Base-by-base conservation (phyloP, 2,797 vertebrate species). In the Chelmon rostratus region DNA sequence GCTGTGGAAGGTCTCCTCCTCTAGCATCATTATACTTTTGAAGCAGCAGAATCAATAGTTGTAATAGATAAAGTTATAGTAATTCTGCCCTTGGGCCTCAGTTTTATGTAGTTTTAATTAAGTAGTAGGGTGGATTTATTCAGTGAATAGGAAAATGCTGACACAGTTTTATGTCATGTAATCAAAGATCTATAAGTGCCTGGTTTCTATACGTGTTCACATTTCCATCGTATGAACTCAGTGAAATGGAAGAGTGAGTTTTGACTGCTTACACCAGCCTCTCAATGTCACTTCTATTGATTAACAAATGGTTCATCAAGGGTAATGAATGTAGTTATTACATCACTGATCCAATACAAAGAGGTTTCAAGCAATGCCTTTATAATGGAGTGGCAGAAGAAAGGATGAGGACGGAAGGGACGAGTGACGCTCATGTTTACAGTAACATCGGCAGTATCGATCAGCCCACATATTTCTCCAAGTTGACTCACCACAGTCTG, bases 401-500 rank as follows among this genome's bases (percentile, higher is more conserved):
- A 42, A 76, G 15, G 1, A 67, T 7, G 75, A 57, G 42, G 31
- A 64, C 52, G 19, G 25, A 77, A 59, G 61, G 49, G 42, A 74
- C n/a, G 13, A 66, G 75, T 38, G 19, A 79, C 64, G 31, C 25
- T 70, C 21, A 46, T 70, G 65, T 84, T 74, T 78, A 78, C 53
- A 76, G 65, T 73, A 52, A 64, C 58, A 78, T 25, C 74, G 49
- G 40, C 19, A 35, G 44, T 77, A 78, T 86, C 1, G 50, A 73
- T 85, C 83, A 76, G 35, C 85, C 78, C 78, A 82, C 75, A 85
- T 86, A 72, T 69, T 78, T 58, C 52, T 79, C 54, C 7, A 58
- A 75, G 81, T 72, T 83, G 80, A 89, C 53, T 85, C 84, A 80
- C 54, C 70, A 59, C 73, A 58, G 73, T 61, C 77, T 79, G 58